A percentile compares a stretch with the other conserved stretches of the same genome.
These are phyloP conservation scores for Labeo catla DNA, from an alignment of 2,113 vertebrate species.

Conservation along the genomic window DNA sequence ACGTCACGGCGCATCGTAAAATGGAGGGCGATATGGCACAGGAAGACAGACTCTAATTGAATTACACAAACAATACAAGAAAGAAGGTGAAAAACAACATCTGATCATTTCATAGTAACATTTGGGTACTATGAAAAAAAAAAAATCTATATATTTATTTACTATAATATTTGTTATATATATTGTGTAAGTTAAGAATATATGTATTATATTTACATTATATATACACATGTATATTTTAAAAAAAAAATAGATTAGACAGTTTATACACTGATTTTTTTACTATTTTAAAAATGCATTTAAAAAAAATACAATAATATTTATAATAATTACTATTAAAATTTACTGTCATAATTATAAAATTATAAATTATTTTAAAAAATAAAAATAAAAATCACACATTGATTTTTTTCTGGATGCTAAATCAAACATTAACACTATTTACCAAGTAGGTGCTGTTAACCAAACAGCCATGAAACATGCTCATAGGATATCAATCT, in stretches of 20 bases:
- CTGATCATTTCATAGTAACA: background rate
- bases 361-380: no score
- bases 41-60: background rate
- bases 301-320: no score
- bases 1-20: constrained; percentile 15
- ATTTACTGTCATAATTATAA: background rate
- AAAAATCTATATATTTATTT: background rate
- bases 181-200: no score
- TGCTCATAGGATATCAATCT: background rate
- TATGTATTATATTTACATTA: background rate
- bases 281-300: no score
- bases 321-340: no score
- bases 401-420: background rate
- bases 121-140: no score
- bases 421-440: background rate
- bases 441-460: background rate
- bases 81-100: background rate
- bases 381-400: no score
- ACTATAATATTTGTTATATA: no score
- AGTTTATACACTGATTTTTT: no score
- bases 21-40: background rate
- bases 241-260: no score
- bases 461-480: background rate
- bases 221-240: background rate
- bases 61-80: background rate